Evolutionary conservation across 2,113 vertebrate genomes (phyloP), one percentile per base, ranked within the genome.

Genomic region (Otolemur garnettii): DNA sequence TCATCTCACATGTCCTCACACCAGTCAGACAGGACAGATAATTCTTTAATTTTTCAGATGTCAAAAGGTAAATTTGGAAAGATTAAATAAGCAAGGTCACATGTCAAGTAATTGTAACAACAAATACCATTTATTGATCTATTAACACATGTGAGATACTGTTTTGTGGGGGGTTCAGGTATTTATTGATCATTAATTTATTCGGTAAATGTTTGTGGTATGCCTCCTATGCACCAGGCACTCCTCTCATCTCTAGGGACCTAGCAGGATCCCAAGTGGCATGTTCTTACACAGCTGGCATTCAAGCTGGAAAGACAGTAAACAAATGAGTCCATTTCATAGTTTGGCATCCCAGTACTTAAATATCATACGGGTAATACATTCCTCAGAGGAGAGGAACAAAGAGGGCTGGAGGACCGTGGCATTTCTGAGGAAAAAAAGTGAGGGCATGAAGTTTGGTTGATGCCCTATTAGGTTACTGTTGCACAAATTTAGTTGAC

Each of bases 381-480:
- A 57, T 19, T 50, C 45, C 45, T 50, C 42, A 74, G 24, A 30
- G 9, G 1, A 68, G 33, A 3, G 2, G 14, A 38, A 35, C 6
- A n/a, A 3, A 53, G 21, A 28, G 2, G 4, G 28, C 7, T 86
- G 4, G 28, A 17, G 14, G 22, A 1, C 45, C 8, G 10, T 10
- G 9, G 0, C 2, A 18, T 28, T 30, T 22, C 28, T 83, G 4
- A 10, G 1, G 15, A 28, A 60, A 38, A 45, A 45, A 53, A 17
- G 6, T 3, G 0, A 84, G 2, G 7, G 11, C n/a, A 89, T 22
- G 5, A 57, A 45, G 4, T 30, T 64, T 3, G 6, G 2, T 8
- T 55, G 13, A 81, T 8, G 0, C 9, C n/a, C 24, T 26, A 4
- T 19, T 4, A 19, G 7, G 1, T 90, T 33, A 26, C 22, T 22